phyloP scores from a whole-genome alignment of 2,113 vertebrate species.

The Pelecanus crispus region DNA sequence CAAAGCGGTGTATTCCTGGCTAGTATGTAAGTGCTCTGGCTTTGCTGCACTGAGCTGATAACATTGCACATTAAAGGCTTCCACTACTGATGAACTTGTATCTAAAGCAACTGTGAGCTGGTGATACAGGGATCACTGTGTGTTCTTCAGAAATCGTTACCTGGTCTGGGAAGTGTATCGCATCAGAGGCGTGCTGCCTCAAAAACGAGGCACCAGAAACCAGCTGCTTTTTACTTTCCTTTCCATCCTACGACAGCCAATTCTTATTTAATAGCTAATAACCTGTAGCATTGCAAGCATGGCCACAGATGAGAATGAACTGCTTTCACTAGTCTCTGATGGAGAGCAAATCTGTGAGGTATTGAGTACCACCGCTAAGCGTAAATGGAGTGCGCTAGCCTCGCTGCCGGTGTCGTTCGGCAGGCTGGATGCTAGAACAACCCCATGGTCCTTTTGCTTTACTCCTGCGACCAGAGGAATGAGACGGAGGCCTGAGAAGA shows the following conservation, averaged over 20 bases:
- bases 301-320: not conserved
- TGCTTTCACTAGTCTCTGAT: not conserved
- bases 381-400: accelerated
- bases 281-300: not conserved
- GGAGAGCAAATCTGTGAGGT: not conserved
- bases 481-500: not conserved
- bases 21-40: not conserved
- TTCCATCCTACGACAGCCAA: not conserved
- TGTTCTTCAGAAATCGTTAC: not conserved
- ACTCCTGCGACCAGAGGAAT: not conserved
- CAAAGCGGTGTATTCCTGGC: not conserved
- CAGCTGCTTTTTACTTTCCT: not conserved
- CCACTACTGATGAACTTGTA: not conserved
- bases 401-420: accelerated
- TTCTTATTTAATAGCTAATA: not conserved
- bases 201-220: not conserved
- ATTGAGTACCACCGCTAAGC: not conserved
- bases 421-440: not conserved
- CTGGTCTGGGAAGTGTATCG: not conserved
- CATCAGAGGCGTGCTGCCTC: not conserved
- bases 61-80: not conserved
- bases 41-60: not conserved
- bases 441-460: not conserved
- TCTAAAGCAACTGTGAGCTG: not conserved
- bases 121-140: not conserved